Percentiles rank a stretch among this genome's conserved stretches.
phyloP scores from a whole-genome alignment of 2,113 vertebrate genomes.

The Anarhynchus alexandrinus region DNA sequence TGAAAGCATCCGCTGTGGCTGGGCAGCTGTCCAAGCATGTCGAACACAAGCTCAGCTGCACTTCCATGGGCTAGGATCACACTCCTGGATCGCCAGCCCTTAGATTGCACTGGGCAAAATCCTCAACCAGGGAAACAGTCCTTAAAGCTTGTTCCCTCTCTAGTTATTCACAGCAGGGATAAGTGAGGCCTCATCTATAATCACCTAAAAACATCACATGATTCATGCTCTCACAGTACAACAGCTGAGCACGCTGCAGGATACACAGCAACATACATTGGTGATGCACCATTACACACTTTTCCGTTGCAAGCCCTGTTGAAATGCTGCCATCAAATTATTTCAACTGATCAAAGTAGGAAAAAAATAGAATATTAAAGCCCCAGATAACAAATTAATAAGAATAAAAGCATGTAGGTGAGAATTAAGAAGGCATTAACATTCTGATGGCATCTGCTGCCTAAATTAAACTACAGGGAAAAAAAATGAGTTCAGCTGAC shows the following conservation, averaged over 20 bases:
- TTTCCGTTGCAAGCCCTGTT: conserved; percentile 6
- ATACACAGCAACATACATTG: conserved; percentile 50
- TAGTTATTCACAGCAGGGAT: conserved; percentile 44
- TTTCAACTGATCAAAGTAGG: conserved; percentile 54
- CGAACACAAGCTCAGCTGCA: neutral
- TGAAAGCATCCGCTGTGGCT: neutral
- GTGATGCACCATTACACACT: conserved; percentile 61
- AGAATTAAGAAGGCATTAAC: conserved; percentile 72
- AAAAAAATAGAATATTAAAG: conserved; percentile 61
- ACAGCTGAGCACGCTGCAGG: conserved; percentile 63
- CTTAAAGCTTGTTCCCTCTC: neutral
- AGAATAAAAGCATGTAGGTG: conserved; percentile 73
- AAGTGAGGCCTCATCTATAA: conserved; percentile 51
- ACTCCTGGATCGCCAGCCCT: neutral
- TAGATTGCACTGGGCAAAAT: neutral
- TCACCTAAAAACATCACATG: conserved; percentile 62
- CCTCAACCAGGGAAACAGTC: neutral
- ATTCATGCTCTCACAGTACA: conserved; percentile 31
- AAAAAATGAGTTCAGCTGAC: conserved; percentile 63
- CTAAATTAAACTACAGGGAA: conserved; percentile 65
- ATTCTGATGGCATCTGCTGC: conserved; percentile 68
- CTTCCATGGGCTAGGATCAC: neutral
- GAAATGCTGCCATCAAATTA: conserved; percentile 58
- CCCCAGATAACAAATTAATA: conserved; percentile 70
- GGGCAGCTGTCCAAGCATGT: neutral